phyloP scores from a whole-genome alignment of 2,113 vertebrate species.

The Synodontis membranacea region DNA sequence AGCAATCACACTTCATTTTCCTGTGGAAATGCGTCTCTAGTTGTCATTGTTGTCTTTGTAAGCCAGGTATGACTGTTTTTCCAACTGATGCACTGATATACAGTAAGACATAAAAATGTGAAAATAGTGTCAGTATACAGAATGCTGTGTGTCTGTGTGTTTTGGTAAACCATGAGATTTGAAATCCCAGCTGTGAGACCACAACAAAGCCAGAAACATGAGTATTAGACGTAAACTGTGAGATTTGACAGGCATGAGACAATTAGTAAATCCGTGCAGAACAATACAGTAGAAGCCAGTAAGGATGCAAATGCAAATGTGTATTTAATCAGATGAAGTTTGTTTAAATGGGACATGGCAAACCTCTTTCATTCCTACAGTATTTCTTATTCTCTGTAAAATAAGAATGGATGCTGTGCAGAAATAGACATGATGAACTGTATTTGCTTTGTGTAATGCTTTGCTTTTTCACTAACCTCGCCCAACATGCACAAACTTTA shows the following conservation, averaged over 20 bases:
- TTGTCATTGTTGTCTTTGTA: not conserved
- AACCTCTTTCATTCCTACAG: not conserved
- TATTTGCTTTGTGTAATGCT: not conserved
- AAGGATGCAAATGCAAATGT: not conserved
- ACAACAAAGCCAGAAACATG: not conserved
- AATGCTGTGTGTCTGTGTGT: not conserved
- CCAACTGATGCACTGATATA: not conserved
- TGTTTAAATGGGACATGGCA: slow-evolving; percentile 19
- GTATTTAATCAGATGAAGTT: not conserved
- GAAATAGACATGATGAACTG: not conserved
- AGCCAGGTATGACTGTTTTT: not conserved
- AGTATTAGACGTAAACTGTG: not conserved
- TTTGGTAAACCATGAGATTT: not conserved
- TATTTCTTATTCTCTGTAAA: too few species aligned
- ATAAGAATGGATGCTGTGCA: not conserved
- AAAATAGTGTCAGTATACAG: not conserved
- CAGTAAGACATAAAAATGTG: not conserved
- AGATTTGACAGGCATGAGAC: not conserved
- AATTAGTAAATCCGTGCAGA: not conserved
- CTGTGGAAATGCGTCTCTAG: too few species aligned
- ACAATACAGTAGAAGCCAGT: not conserved
- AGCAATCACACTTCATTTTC: too few species aligned
- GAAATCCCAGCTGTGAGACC: not conserved
- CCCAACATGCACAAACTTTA: too few species aligned
- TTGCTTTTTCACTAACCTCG: too few species aligned